Evolutionary conservation across 2,888 invertebrate species (phyloP).

Genomic region (Nezara viridula): DNA sequence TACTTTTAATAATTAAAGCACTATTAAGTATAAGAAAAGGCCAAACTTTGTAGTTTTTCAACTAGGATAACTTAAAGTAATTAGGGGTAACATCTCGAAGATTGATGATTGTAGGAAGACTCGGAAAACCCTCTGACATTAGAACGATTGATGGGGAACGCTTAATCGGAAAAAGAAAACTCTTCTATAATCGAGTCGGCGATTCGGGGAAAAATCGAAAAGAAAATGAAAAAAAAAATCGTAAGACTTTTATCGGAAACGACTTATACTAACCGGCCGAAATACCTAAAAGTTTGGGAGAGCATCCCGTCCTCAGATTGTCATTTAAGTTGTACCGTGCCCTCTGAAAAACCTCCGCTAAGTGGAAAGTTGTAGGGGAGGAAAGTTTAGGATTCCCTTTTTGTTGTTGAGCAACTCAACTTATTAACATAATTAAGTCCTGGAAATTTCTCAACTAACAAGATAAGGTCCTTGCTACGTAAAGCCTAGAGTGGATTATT

Average conservation of each 20-base stretch:
- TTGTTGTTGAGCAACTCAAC: conserved; percentile 10
- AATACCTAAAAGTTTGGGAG: neutral
- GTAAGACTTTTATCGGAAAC: neutral
- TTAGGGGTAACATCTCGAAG: conserved; percentile 6
- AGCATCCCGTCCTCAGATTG: neutral
- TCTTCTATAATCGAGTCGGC: neutral
- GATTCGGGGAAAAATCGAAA: neutral
- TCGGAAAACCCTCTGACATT: neutral
- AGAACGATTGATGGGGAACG: conserved; percentile 18
- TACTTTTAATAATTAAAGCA: too few species aligned
- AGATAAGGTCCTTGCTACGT: neutral
- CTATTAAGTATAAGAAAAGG: too few species aligned
- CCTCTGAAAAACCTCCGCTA: conserved; percentile 6
- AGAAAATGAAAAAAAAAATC: neutral
- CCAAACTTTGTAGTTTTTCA: neutral
- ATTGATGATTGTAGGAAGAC: conserved; percentile 3
- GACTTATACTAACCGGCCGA: neutral
- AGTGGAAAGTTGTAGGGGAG: conserved; percentile 9
- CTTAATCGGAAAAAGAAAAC: conserved; percentile 29
- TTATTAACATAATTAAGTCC: conserved; percentile 30
- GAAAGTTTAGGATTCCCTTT: neutral
- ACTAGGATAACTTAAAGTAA: conserved; percentile 8
- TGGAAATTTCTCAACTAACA: neutral
- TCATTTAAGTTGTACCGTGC: conserved; percentile 19
- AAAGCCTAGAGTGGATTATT: neutral